phyloP scores from a whole-genome alignment of 35 echinoderm and acorn worm species.

The Heliocidaris tuberculata region DNA sequence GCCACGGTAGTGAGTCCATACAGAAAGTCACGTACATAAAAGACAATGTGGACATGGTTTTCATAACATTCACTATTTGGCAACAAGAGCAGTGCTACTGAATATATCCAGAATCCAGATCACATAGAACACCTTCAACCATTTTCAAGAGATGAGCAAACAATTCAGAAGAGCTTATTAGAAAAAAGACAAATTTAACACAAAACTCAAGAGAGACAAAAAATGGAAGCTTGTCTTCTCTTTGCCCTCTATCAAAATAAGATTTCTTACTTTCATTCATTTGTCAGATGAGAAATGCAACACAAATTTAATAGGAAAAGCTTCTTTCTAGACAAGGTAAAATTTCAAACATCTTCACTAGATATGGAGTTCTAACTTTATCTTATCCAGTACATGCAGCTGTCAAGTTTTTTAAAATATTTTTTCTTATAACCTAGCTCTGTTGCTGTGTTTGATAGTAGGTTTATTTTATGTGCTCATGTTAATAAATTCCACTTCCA shows the following conservation, averaged over 20 bases:
- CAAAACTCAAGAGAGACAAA: no score
- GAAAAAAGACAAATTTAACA: no score
- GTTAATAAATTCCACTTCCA: neutral
- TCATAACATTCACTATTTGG: no score
- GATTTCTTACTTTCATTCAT: neutral
- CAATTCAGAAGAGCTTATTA: no score
- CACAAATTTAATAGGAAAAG: neutral
- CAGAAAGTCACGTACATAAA: no score
- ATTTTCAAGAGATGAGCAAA: no score
- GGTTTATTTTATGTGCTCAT: neutral
- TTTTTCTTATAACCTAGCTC: neutral
- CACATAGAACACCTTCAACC: no score
- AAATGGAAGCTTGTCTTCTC: no score
- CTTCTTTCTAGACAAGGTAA: neutral
- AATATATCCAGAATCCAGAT: no score
- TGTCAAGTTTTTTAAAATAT: neutral
- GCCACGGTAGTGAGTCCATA: no score
- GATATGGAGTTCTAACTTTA: neutral
- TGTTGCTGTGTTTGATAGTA: neutral
- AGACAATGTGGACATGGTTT: no score
- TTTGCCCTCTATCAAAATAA: neutral
- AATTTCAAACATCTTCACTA: neutral
- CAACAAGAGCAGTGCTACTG: no score
- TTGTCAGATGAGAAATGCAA: neutral
- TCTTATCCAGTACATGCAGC: neutral